These are phyloP conservation scores for Adineta ricciae DNA, from an alignment of 2,888 invertebrate genomes.

Conservation along the genomic window DNA sequence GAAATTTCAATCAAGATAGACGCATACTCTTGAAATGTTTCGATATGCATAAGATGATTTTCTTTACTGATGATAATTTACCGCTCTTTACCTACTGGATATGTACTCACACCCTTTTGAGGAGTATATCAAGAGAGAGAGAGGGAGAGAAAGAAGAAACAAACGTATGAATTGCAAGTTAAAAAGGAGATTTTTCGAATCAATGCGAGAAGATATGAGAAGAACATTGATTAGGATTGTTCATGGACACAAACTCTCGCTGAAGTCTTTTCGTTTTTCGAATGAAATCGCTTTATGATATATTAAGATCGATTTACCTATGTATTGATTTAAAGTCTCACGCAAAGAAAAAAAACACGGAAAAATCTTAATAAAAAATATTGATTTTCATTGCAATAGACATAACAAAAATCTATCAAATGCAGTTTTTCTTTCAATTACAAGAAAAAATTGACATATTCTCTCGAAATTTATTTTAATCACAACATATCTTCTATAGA, in stretches of 20 bases:
- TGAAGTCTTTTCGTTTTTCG: too few species aligned
- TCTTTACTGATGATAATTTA: neutral
- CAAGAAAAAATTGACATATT: neutral
- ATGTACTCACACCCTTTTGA: neutral
- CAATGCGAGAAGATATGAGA: neutral
- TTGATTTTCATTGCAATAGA: neutral
- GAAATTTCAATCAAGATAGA: neutral
- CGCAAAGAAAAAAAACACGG: neutral
- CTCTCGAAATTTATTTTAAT: neutral
- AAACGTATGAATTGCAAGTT: neutral
- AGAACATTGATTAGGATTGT: too few species aligned
- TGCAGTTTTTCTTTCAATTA: neutral
- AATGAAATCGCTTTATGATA: neutral
- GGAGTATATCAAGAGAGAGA: neutral
- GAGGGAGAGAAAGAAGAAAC: neutral
- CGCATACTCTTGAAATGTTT: neutral
- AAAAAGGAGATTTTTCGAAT: neutral
- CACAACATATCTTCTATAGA: neutral
- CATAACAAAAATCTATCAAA: neutral
- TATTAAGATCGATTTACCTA: neutral
- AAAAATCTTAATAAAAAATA: neutral
- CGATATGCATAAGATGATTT: constrained; percentile 4
- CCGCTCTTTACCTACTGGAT: constrained; percentile 6
- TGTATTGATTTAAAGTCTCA: neutral
- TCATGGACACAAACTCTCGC: too few species aligned